A percentile compares a stretch with the other conserved stretches of the same genome.
phyloP scores from a whole-genome alignment of 2,888 invertebrate species.

The Drosophila mettleri region DNA sequence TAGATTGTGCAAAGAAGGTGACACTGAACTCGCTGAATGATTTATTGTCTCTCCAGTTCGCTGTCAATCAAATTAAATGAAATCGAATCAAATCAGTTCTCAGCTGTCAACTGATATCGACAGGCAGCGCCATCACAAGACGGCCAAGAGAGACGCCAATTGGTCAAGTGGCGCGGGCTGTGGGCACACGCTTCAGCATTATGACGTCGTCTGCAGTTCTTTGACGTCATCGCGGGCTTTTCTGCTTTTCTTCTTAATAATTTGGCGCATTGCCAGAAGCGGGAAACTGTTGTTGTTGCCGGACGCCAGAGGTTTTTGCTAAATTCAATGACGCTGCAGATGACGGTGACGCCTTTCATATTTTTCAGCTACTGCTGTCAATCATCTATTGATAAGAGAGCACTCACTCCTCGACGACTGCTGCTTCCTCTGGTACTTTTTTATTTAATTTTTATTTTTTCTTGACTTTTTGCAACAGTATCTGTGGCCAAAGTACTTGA shows the following conservation, averaged over 20 bases:
- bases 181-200: neutral
- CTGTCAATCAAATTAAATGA: constrained; percentile 37
- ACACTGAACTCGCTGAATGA: constrained; percentile 25
- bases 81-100: constrained; percentile 13
- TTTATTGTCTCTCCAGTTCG: constrained; percentile 30
- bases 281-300: neutral
- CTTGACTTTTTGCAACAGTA: neutral
- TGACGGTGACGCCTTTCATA: constrained; percentile 31
- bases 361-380: constrained; percentile 9
- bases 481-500: constrained; percentile 12
- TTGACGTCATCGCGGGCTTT: constrained; percentile 29
- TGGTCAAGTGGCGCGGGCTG: constrained; percentile 19
- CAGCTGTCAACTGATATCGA: constrained; percentile 32
- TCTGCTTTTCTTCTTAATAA: neutral
- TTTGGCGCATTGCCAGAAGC: constrained; percentile 21
- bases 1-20: constrained; percentile 16
- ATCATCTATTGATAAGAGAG: constrained; percentile 23
- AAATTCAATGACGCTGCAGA: constrained; percentile 19
- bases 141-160: neutral
- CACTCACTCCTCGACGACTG: neutral
- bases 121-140: constrained; percentile 11
- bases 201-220: constrained; percentile 22
- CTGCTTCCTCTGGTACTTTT: neutral
- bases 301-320: constrained; percentile 4
- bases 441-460: neutral